Evolutionary conservation across 2,888 invertebrate genomes (phyloP), one percentile per base, ranked within the genome.

Genomic region (Lobophora halterata): DNA sequence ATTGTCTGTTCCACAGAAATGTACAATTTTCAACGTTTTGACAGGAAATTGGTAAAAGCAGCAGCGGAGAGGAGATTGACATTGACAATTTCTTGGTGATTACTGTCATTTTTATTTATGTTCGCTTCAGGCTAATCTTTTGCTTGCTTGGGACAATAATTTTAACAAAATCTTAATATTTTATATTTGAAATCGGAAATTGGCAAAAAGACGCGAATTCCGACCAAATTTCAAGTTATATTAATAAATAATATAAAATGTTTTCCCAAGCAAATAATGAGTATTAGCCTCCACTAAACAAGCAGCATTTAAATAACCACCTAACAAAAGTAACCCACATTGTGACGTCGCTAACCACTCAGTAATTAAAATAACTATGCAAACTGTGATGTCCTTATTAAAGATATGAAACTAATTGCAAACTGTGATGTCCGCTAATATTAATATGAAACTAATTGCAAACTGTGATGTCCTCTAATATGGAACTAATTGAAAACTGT

Each of bases 11-110:
- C 58, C 56, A 63, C 55, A 61, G 59, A 65, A 63, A 55, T 68
- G 51, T 67, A 61, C 55, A 60, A 58, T 69, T 67, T 67, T 69
- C 57, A 60, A 62, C 61, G 50, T 75, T 78, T 80, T 70, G 58
- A 79, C 87, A 87, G 87, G 87, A 86, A 65, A 71, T 79, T 61
- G 78, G 77, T 70, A 78, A 76, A 72, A 73, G 83, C 68, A 78
- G 80, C 71, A 81, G 79, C 46, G 77, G 74, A 37, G 87, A 87
- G 65, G 87, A 86, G 70, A 87, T 87, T 66, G 83, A 86, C 75
- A 87, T 87, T 58, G 87, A 87, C 78, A 86, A 85, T 80, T 80
- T 81, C 60, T 83, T 87, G 87, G 87, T 87, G 82, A 86, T 71
- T 86, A 82, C 41, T 52, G 49, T 38, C 46, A 49, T 57, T 49